A percentile compares a stretch with the other conserved stretches of the same genome.
Conservation (phyloP, 2,113 vertebrate species). For the Dendrocopos noguchii region DNA sequence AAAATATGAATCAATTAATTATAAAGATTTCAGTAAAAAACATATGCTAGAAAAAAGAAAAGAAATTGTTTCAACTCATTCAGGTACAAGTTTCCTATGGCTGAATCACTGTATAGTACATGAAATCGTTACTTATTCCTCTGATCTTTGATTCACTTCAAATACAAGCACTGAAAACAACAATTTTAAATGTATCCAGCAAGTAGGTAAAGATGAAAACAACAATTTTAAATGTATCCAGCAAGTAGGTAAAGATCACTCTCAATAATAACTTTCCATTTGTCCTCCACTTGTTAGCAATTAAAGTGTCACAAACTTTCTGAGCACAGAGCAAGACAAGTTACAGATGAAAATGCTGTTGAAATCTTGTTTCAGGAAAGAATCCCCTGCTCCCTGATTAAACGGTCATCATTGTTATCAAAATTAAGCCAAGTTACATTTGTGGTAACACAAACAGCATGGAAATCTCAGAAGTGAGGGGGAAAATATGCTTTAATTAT, state of each 20-base stretch:
- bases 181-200: background rate
- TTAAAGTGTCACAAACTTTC: background rate
- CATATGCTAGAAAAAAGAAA: background rate
- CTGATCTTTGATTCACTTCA: background rate
- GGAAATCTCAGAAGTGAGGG: constrained; percentile 2
- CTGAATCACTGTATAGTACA: background rate
- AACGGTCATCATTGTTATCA: background rate
- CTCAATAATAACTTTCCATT: background rate
- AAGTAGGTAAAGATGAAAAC: no score
- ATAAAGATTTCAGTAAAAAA: background rate
- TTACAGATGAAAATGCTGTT: background rate
- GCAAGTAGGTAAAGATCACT: background rate
- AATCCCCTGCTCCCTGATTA: background rate
- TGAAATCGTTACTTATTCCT: background rate
- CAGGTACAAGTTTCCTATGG: background rate
- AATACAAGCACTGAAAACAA: background rate
- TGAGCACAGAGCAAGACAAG: background rate
- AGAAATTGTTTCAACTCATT: background rate
- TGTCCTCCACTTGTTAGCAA: background rate
- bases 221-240: background rate
- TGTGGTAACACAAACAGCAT: background rate
- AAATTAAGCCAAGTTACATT: constrained; percentile 8
- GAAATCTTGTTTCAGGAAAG: constrained; percentile 6
- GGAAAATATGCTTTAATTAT: constrained; percentile 3
- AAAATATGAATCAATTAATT: background rate